Percentiles rank a stretch among this genome's conserved stretches.
These are phyloP conservation scores for Monarcha castaneiventris DNA, from an alignment of 2,113 vertebrate species.

Conservation along the genomic window DNA sequence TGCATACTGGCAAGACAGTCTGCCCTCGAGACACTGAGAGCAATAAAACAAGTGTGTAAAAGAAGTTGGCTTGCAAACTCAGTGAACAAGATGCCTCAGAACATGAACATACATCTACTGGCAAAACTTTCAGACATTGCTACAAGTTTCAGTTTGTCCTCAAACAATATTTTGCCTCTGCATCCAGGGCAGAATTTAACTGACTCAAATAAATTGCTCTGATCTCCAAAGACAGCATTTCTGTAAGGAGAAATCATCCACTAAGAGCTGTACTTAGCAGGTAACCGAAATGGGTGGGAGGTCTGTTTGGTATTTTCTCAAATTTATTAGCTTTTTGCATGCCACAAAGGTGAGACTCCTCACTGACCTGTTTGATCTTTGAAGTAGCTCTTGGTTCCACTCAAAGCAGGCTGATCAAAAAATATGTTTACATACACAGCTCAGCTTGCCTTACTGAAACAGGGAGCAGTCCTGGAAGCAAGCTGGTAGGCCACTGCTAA, in stretches of 20 bases:
- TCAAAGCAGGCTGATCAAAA: not conserved
- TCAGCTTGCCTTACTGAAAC: not conserved
- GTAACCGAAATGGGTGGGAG: not conserved
- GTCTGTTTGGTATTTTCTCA: not conserved
- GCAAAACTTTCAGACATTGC: conserved; percentile 48
- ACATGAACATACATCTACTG: conserved; percentile 43
- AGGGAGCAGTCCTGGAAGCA: not conserved
- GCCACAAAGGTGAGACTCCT: not conserved
- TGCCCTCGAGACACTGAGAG: conserved; percentile 38
- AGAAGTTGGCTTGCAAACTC: conserved; percentile 34
- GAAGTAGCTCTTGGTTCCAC: not conserved
- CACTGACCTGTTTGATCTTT: not conserved
- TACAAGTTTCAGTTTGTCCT: conserved; percentile 32
- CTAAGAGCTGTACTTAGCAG: not conserved
- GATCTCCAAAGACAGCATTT: not conserved
- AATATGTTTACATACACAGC: not conserved
- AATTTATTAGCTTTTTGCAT: not conserved
- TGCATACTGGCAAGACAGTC: conserved; percentile 47
- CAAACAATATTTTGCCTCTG: not conserved
- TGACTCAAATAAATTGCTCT: not conserved
- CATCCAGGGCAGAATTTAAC: not conserved
- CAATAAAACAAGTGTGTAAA: conserved; percentile 37
- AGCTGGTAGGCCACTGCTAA: not conserved
- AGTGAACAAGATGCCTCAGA: conserved; percentile 40
- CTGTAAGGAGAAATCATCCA: not conserved